Base-by-base conservation (phyloP, 2,888 invertebrate genomes). In the Torymus auratus region DNA sequence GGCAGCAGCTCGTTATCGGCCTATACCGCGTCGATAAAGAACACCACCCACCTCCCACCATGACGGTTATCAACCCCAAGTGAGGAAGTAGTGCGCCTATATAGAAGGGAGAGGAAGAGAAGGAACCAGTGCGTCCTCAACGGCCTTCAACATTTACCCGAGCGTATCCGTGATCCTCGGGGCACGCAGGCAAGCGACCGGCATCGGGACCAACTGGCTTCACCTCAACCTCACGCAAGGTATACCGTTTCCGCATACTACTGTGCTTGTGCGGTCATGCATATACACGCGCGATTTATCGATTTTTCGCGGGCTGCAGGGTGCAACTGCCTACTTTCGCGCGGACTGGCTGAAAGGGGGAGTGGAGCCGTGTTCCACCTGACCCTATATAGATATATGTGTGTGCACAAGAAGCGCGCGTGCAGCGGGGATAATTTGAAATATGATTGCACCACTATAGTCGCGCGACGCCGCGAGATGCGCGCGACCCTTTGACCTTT, bases 161-260 rank as follows among this genome's bases (percentile, higher is more conserved):
- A 82, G 82, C 79, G 79, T 82, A 12, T 80, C 79, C 20, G 70
- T 77, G 64, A 77, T 82, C 55, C 79, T 79, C 77, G 82, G 79
- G 72, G 76, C 79, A 67, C 79, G 82, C 79, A 78, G 72, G 71
- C 81, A 75, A 56, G 53, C 75, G 20, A 17, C 64, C 56, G 69
- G 64, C n/a, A 61, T 79, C 12, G 82, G 67, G 55, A 67, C 64
- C 70, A 70, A 17, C 55, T 72, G 61, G 76, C 80, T 62, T 62
- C 71, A 68, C 58, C 75, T 67, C 20, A 68, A 76, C 62, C 61
- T 85, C 74, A 74, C 74, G 12, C 74, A 74, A 60, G 80, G 80
- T 75, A 70, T 61, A 12, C 13, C 5, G 17, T 61, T 64, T 65
- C 20, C 28, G n/a, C 7, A 41, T 41, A 41, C 41, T 41, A 41